Evolutionary conservation across 2,797 vertebrate genomes (phyloP).

Genomic region (Euthynnus affinis): DNA sequence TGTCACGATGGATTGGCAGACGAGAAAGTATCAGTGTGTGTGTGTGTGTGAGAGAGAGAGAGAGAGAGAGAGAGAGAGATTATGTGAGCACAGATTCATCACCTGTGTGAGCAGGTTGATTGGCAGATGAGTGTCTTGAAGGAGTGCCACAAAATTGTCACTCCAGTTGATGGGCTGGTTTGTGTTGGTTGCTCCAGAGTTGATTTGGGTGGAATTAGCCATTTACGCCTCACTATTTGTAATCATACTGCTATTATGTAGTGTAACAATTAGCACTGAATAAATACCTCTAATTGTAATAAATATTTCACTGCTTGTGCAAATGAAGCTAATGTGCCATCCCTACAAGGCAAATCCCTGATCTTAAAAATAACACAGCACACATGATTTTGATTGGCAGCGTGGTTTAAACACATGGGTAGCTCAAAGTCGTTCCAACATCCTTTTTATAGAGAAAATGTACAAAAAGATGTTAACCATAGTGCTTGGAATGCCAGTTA

Average conservation of each 20-base stretch:
- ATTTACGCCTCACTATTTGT: neutral
- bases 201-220: slow-evolving; percentile 1
- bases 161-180: slow-evolving; percentile 27
- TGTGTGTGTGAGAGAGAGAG: slow-evolving; percentile 1
- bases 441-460: neutral
- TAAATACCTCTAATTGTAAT: neutral
- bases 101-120: slow-evolving; percentile 52
- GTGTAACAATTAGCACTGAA: neutral
- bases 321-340: neutral
- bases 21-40: slow-evolving; percentile 1
- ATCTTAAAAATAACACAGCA: slow-evolving; percentile 14
- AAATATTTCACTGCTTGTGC: neutral
- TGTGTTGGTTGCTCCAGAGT: slow-evolving; percentile 1
- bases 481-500: slow-evolving; percentile 18
- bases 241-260: neutral
- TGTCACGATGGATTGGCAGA: slow-evolving; percentile 67
- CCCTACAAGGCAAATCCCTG: neutral
- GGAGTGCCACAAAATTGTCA: slow-evolving; percentile 46
- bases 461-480: neutral
- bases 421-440: neutral
- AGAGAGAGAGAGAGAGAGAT: neutral
- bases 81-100: neutral
- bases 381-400: neutral
- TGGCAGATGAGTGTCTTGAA: slow-evolving; percentile 57
- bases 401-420: neutral